Evolutionary conservation across 2,113 vertebrate genomes (phyloP), one percentile per base, ranked within the genome.

Genomic region (Leucosticte australis): DNA sequence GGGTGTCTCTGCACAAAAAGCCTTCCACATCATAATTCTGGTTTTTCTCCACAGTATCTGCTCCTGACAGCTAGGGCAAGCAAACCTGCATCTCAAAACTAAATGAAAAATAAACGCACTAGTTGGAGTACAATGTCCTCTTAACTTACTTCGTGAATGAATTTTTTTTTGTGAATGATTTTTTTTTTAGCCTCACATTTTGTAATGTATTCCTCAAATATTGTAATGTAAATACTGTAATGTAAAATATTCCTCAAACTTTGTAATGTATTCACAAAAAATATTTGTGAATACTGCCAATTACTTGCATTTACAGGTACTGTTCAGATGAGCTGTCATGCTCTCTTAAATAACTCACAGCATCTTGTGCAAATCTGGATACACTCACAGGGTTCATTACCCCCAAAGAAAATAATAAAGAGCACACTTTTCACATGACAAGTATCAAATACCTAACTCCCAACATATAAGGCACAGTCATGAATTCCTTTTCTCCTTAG

Each of bases 301-400:
- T 87, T 92, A 52, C 33, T 88, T 60, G 74, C 82, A 91, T 60
- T 90, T 74, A 75, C 39, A 80, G 63, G 39, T 73, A 31, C 6
- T 63, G 92, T 52, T 91, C 52, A 85, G 37, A 64, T 18, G n/a
- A 74, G 55, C 56, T 95, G 55, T 30, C 49, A 50, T 59, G 23
- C 12, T 93, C 87, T 91, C 39, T 90, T 95, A 96, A 94, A 88
- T n/a, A 93, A 87, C 14, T 83, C 7, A 68, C 13, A 91, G 71
- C 19, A 77, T 24, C 62, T 21, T 30, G 27, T 57, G 26, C 23
- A 93, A 39, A 93, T 92, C 37, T 56, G 27, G 56, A 83, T 86
- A 49, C 4, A 28, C 64, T 79, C 37, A 49, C 15, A 33, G 69
- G 33, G 37, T 76, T 96, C 93, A 86, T 35, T 68, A 69, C 27